Evolutionary conservation across 2,113 vertebrate genomes (phyloP), one percentile per base, ranked within the genome.

Genomic region (Malurus elegans): DNA sequence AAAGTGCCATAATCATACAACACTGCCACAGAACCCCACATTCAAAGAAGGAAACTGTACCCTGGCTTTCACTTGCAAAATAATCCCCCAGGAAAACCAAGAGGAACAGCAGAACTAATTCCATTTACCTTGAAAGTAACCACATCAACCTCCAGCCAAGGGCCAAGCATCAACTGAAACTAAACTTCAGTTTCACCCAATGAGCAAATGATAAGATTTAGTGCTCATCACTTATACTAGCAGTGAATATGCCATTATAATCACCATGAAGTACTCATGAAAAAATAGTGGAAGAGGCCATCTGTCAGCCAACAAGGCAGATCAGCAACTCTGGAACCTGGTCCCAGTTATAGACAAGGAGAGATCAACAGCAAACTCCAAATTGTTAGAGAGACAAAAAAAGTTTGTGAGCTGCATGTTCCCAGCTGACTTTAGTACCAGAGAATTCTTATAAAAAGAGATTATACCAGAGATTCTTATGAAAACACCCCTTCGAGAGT

Each of bases 341-440:
- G 42, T 86, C 18, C 40, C 26, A 70, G 34, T 24, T 83, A 47
- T 74, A 54, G 64, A 60, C 12, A 80, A 47, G 26, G 10, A 32
- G 14, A 69, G 8, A 69, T 21, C 8, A 5, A 71, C n/a, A 78
- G 38, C 65, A 87, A 75, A 58, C 7, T 47, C 48, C 56, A 56
- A 12, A 62, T 4, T 75, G 18, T 48, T 48, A 12, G 17, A 72
- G 40, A 48, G 10, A 21, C 20, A 60, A 60, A 13, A 36, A 67
- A 58, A 75, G 9, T 16, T 25, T 40, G 36, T 0, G 6, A 86
- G 10, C 44, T 29, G 10, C 4, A 1, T 0, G 5, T 11, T 62
- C 25, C 42, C 42, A 51, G n/a, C 1, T 12, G 64, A 56, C 29
- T n/a, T 65, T 1, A 29, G 9, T 6, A 57, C 8, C 53, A 64